Conservation (phyloP, 2,888 invertebrate genomes). For the Phrixothrix hirtus region DNA sequence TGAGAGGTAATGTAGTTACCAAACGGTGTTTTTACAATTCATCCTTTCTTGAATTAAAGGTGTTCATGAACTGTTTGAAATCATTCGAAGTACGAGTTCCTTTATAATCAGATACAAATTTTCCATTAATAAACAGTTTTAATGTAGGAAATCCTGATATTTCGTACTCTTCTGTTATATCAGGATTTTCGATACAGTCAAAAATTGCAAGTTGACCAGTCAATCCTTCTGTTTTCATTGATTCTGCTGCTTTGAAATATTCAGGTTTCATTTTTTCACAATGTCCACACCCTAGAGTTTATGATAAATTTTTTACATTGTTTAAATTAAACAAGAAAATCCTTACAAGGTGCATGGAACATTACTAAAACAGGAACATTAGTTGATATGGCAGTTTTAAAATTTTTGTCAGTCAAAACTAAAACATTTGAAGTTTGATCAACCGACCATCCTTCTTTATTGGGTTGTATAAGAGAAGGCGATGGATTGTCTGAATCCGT, state of each 20-base stretch:
- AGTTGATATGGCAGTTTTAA: constrained; percentile 63
- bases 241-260: constrained; percentile 63
- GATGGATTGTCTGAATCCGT: constrained; percentile 56
- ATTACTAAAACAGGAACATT: constrained; percentile 69
- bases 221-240: constrained; percentile 55
- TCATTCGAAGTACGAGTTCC: constrained; percentile 62
- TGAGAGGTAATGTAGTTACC: neutral
- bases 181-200: constrained; percentile 68
- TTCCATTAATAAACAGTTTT: constrained; percentile 64
- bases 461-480: constrained; percentile 44
- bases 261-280: constrained; percentile 71
- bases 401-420: constrained; percentile 63
- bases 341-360: constrained; percentile 77
- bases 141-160: constrained; percentile 71
- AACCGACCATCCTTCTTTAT: constrained; percentile 55
- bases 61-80: constrained; percentile 60
- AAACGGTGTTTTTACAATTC: constrained; percentile 10
- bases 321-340: too few species aligned
- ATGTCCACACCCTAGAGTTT: constrained; percentile 69
- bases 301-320: too few species aligned
- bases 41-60: constrained; percentile 5
- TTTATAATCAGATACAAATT: constrained; percentile 60
- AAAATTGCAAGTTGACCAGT: constrained; percentile 60
- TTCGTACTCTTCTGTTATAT: constrained; percentile 62
- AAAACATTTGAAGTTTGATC: constrained; percentile 57